Conservation (phyloP, 1,140 invertebrate genomes). For the Eumaeus atala region DNA sequence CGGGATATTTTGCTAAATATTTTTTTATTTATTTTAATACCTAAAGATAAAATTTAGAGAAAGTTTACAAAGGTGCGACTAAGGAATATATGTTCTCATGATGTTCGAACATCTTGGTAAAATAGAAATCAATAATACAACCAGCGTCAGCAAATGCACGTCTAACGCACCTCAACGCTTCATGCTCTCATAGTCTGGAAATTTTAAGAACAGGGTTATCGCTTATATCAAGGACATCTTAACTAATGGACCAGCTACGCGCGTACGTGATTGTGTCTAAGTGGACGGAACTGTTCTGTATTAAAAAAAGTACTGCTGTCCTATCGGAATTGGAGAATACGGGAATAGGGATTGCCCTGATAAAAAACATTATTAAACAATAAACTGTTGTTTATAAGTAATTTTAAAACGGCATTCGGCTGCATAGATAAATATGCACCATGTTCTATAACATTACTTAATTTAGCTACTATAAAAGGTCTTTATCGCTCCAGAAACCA, state of each 20-base stretch:
- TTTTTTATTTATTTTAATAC: background rate
- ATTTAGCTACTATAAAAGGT: too few species aligned
- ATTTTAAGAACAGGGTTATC: slow-evolving; percentile 20
- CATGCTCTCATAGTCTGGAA: slow-evolving; percentile 36
- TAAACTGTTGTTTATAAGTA: too few species aligned
- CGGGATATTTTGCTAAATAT: background rate
- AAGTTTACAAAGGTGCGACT: background rate
- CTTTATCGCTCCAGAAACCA: too few species aligned
- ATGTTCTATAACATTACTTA: too few species aligned
- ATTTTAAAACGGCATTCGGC: too few species aligned
- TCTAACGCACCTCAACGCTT: slow-evolving; percentile 25
- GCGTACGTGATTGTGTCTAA: background rate
- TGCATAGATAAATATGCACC: too few species aligned
- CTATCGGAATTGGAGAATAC: too few species aligned
- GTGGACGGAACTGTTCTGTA: too few species aligned
- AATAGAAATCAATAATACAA: slow-evolving; percentile 33
- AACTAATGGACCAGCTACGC: background rate
- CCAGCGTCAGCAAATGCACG: slow-evolving; percentile 14
- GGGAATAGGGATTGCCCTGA: too few species aligned
- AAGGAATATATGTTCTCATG: slow-evolving; percentile 7
- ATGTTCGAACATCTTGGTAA: slow-evolving; percentile 18
- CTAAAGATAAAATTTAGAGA: background rate
- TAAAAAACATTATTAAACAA: too few species aligned
- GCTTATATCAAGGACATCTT: background rate
- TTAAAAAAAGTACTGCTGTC: too few species aligned